Base-by-base conservation (phyloP, 2,797 vertebrate genomes). In the Ctenopoma kingsleyae region DNA sequence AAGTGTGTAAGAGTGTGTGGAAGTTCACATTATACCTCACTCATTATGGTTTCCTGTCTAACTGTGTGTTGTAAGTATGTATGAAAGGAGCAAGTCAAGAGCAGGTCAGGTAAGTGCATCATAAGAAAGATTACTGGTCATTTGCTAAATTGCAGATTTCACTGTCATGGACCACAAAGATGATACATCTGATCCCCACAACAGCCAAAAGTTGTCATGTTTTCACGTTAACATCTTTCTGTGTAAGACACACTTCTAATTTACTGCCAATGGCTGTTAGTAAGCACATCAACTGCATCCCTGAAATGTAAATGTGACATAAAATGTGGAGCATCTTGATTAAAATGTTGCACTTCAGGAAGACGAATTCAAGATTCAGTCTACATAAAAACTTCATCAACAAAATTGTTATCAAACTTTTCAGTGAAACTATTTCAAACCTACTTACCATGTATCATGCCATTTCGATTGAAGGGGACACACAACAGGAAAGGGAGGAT, bases 391-490 rank as follows among this genome's bases (percentile, higher is more conserved):
- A 54, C 5, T 19, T 2, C 36, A 25, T 25, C n/a, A 25, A 25
- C 23, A 51, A 48, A 56, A 47, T 15, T 62, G 2, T 15, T 60
- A 8, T 16, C 8, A 1, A 1, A 43, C 20, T 66, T 53, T 35
- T 48, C n/a, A 43, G 7, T 41, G 47, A 44, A 50, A 2, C 5
- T 48, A 15, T 56, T 68, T 71, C 17, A 65, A 64, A 44, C 51
- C 11, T 70, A 27, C 23, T 54, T 48, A 4, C 32, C 25, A 35
- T 46, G 41, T 78, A 71, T 51, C 22, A 54, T 61, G 62, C 58
- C 36, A 20, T 57, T 67, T 65, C 15, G 13, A 67, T 56, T n/a
- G 43, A 74, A 58, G 41, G 20, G 38, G 69, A 48, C 22, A 54
- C 20, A n/a, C 25, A 38, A 54, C 32, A 2, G 2, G 51, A 57